Evolutionary conservation across 2,888 invertebrate genomes (phyloP).

Genomic region (Esperia sulphurella): DNA sequence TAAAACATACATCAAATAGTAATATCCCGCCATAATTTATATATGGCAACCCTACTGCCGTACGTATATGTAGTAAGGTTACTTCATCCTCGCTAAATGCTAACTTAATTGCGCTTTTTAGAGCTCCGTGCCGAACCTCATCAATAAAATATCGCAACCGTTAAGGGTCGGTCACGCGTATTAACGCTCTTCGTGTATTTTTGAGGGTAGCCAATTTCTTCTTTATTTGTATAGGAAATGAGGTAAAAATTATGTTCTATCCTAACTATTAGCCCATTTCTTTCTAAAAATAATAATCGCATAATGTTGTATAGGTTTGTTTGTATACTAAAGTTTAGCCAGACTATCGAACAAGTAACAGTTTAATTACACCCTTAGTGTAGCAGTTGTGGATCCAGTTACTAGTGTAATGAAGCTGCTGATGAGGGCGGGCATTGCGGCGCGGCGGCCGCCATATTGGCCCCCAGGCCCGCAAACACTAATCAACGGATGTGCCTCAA

Average conservation of each 20-base stretch:
- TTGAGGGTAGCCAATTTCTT: background rate
- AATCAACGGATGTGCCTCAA: constrained; percentile 9
- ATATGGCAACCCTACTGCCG: background rate
- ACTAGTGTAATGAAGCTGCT: background rate
- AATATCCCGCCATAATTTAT: too few relatives aligned
- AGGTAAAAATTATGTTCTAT: too few relatives aligned
- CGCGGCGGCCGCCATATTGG: constrained; percentile 19
- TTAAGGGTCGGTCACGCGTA: background rate
- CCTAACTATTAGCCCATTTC: too few relatives aligned
- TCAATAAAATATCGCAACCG: constrained; percentile 2
- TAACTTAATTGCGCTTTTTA: constrained; percentile 5
- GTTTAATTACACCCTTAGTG: too few relatives aligned
- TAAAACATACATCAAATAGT: too few relatives aligned
- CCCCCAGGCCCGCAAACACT: constrained; percentile 6
- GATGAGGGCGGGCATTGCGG: constrained; percentile 37
- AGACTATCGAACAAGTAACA: too few relatives aligned
- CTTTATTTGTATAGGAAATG: background rate
- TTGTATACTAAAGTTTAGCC: too few relatives aligned
- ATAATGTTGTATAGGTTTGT: too few relatives aligned
- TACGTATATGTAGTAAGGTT: background rate
- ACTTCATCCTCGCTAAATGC: constrained; percentile 4
- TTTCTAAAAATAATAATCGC: too few relatives aligned
- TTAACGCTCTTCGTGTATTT: background rate
- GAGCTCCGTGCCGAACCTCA: background rate
- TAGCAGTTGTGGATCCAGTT: background rate